These are phyloP conservation scores for Lophius piscatorius DNA, from an alignment of 2,113 vertebrate genomes.

Conservation along the genomic window DNA sequence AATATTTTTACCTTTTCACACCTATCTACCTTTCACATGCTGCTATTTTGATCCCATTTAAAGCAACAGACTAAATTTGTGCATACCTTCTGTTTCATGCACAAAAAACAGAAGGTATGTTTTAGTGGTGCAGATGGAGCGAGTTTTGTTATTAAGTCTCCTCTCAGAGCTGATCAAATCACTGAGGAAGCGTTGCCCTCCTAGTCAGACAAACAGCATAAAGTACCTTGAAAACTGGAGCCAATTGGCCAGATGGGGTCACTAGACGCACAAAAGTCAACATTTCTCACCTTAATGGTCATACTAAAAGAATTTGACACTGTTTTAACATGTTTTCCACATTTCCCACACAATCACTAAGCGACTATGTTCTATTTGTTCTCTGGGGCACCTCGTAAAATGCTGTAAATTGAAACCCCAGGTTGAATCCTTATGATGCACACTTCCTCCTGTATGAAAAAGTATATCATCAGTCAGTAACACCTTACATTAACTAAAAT, in stretches of 20 bases:
- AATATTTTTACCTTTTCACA: conserved; percentile 31
- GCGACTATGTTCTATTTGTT: not conserved
- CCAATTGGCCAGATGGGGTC: conserved; percentile 25
- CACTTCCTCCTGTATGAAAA: no score
- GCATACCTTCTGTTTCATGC: conserved; percentile 20
- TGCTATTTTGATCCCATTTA: conserved; percentile 17
- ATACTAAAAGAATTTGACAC: not conserved
- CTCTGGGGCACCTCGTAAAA: not conserved
- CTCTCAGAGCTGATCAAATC: no score
- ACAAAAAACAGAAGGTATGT: no score
- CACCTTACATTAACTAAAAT: no score
- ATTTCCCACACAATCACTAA: not conserved
- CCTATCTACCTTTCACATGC: no score
- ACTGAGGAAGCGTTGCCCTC: not conserved
- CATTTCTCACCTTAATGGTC: not conserved
- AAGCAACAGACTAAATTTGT: not conserved
- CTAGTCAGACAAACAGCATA: not conserved
- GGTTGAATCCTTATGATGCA: not conserved
- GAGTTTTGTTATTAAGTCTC: no score
- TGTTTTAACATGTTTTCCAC: not conserved
- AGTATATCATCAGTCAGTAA: no score
- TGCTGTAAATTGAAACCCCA: not conserved
- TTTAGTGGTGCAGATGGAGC: no score
- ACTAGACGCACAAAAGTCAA: conserved; percentile 5
- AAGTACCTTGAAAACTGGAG: not conserved